phyloP scores from a whole-genome alignment of 2,113 vertebrate genomes.

The Boulengeromyrus knoepffleri region DNA sequence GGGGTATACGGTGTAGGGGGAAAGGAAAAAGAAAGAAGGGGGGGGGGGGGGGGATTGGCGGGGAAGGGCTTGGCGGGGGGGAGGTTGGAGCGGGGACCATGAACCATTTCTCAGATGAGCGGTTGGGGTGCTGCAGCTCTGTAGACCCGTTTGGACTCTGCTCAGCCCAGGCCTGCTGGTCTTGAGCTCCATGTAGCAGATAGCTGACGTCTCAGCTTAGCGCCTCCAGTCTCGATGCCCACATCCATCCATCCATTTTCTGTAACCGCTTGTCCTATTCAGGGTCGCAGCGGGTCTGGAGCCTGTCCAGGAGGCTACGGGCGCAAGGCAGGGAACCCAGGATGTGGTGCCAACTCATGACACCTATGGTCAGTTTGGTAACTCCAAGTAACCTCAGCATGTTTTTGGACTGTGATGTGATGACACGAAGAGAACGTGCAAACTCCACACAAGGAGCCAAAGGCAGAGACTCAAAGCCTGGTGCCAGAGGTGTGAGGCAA shows the following conservation, averaged over 20 bases:
- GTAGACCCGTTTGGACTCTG: neutral
- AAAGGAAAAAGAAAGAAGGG: neutral
- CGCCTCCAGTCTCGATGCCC: neutral
- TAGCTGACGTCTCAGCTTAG: neutral
- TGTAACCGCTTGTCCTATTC: neutral
- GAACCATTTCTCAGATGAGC: slow-evolving; percentile 52
- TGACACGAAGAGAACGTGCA: neutral
- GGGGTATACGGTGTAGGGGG: too few species aligned
- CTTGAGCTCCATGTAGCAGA: neutral
- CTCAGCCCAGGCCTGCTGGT: neutral
- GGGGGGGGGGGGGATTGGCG: slow-evolving; percentile 38
- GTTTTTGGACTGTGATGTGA: neutral
- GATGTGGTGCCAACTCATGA: neutral
- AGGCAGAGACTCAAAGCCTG: neutral
- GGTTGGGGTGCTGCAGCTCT: neutral
- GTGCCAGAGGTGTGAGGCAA: neutral
- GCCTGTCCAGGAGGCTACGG: neutral
- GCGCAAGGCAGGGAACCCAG: neutral
- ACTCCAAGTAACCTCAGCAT: neutral
- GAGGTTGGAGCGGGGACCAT: slow-evolving; percentile 47
- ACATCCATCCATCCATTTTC: neutral
- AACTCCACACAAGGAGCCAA: neutral
- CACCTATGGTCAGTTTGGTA: neutral
- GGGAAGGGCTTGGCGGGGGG: too few species aligned
- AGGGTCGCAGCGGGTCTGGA: neutral